phyloP scores from a whole-genome alignment of 2,113 vertebrate genomes.

The Alectura lathami region DNA sequence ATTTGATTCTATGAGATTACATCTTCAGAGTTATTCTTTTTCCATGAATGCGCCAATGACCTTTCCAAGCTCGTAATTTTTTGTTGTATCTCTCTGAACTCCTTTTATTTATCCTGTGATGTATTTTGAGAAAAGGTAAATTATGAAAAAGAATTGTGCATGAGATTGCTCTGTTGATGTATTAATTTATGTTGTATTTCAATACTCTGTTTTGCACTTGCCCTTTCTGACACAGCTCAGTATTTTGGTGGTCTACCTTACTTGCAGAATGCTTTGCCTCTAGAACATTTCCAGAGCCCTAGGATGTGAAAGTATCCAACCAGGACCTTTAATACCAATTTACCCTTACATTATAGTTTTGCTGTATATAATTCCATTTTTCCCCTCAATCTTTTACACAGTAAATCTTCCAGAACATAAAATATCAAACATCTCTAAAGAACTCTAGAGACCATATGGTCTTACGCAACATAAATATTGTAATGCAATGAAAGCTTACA shows the following conservation, averaged over 20 bases:
- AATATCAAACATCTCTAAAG: not conserved
- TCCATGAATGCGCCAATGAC: not conserved
- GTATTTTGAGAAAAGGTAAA: not conserved
- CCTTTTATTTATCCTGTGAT: not conserved
- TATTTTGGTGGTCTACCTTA: not conserved
- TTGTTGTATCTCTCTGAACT: not conserved
- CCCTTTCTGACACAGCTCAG: not conserved
- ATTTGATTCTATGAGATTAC: not conserved
- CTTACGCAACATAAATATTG: not conserved
- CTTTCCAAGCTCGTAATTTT: not conserved
- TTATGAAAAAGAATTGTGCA: not conserved
- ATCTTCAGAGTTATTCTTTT: not conserved
- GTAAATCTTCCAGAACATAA: not conserved
- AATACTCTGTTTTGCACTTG: not conserved
- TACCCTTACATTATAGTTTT: not conserved
- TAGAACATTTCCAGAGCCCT: not conserved
- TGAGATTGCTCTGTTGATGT: not conserved
- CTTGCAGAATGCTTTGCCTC: not conserved
- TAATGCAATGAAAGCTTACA: not conserved
- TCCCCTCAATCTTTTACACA: not conserved
- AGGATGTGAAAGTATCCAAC: not conserved
- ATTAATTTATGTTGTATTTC: not conserved
- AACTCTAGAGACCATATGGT: not conserved
- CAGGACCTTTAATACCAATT: not conserved
- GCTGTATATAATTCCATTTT: not conserved